phyloP scores from a whole-genome alignment of 2,888 invertebrate species.

The Ethmia dodecea region DNA sequence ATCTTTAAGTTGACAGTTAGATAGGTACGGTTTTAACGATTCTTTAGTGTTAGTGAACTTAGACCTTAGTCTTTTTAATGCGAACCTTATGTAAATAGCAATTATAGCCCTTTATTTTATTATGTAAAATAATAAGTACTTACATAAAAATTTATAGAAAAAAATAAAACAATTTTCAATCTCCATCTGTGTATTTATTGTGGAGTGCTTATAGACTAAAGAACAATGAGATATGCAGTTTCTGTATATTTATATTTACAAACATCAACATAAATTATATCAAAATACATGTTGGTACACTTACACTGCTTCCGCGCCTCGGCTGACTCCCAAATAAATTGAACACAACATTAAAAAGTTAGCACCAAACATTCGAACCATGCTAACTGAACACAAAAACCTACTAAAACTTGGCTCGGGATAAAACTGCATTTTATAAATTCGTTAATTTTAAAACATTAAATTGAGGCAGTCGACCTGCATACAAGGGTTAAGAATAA shows the following conservation, averaged over 20 bases:
- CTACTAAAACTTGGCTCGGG: not conserved
- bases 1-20: too few species aligned
- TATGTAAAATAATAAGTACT: slow-evolving; percentile 1
- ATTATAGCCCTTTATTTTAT: too few species aligned
- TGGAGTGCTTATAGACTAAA: slow-evolving; percentile 58
- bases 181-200: slow-evolving; percentile 64
- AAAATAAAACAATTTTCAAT: slow-evolving; percentile 45
- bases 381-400: not conserved
- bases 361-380: not conserved
- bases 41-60: too few species aligned
- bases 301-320: slow-evolving; percentile 21
- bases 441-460: not conserved
- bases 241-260: slow-evolving; percentile 68
- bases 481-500: slow-evolving; percentile 7
- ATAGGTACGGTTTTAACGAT: too few species aligned
- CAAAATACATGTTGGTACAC: slow-evolving; percentile 54
- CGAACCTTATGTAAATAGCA: too few species aligned
- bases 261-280: slow-evolving; percentile 73
- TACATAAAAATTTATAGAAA: slow-evolving; percentile 1
- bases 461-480: slow-evolving; percentile 17
- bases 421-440: not conserved
- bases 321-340: slow-evolving; percentile 21
- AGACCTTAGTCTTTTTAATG: too few species aligned
- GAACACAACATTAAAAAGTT: slow-evolving; percentile 38
- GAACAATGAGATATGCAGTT: slow-evolving; percentile 73